These are phyloP conservation scores for Chelmon rostratus DNA, from an alignment of 2,797 vertebrate species.

Conservation along the genomic window DNA sequence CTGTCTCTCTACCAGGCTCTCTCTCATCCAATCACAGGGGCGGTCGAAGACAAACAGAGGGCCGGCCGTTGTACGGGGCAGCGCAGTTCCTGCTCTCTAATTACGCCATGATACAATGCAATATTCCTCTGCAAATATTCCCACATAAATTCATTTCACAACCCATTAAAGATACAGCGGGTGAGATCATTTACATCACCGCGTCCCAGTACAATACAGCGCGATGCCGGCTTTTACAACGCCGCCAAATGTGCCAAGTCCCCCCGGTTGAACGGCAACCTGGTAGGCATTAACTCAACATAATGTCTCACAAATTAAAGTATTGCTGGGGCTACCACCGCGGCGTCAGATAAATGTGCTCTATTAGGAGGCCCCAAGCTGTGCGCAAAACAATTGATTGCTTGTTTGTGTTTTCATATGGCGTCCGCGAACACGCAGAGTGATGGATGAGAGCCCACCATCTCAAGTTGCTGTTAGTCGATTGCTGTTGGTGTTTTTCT, in stretches of 20 bases:
- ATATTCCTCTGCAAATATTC: slow-evolving; percentile 77
- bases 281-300: slow-evolving; percentile 86
- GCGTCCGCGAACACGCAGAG: slow-evolving; percentile 71
- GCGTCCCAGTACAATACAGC: slow-evolving; percentile 68
- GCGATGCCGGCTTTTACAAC: slow-evolving; percentile 37
- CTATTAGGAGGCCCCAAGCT: slow-evolving; percentile 81
- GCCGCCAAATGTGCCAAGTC: slow-evolving; percentile 69
- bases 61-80: background rate
- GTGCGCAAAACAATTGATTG: slow-evolving; percentile 83
- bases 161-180: slow-evolving; percentile 77
- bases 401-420: slow-evolving; percentile 84
- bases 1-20: slow-evolving; percentile 20
- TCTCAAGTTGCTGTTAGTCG: slow-evolving; percentile 70
- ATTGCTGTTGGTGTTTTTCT: slow-evolving; percentile 58
- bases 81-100: slow-evolving; percentile 64
- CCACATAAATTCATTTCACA: slow-evolving; percentile 80
- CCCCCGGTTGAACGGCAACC: slow-evolving; percentile 78
- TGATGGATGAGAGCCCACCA: slow-evolving; percentile 78
- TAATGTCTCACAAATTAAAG: slow-evolving; percentile 87
- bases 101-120: slow-evolving; percentile 78
- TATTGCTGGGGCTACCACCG: slow-evolving; percentile 79
- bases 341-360: slow-evolving; percentile 82
- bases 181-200: slow-evolving; percentile 78
- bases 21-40: slow-evolving; percentile 65
- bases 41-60: slow-evolving; percentile 58